Evolutionary conservation across 2,888 invertebrate genomes (phyloP), one percentile per base, ranked within the genome.

Genomic region (Drosophila colorata): DNA sequence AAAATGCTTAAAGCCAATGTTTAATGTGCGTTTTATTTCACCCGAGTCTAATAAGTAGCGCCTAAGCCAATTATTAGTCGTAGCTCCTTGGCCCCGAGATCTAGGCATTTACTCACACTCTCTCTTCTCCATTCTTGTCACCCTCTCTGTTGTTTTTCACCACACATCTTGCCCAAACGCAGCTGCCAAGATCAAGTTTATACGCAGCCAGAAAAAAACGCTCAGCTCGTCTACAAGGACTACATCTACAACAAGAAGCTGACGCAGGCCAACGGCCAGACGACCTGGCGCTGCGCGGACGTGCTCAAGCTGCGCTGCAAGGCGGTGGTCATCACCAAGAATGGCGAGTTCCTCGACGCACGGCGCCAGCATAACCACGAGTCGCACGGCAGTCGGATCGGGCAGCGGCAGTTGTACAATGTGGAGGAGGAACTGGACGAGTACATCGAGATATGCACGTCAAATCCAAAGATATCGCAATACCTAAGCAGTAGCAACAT

Each of bases 191-290:
- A 89, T 93, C 38, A 89, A 90, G 67, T 93, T 92, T 74, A 93
- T 93, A 72, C 90, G 93, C 57, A 93, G 93, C 74, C 92, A 92
- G 66, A 92, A 93, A 87, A 92, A 93, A 93, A 93, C 75, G 92
- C 93, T 5, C 93, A 93, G 57, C 84, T 93, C 28, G 93, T 93
- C 14, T 92, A 90, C 80, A 89, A 90, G 46, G 90, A 91, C 25
- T 92, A 87, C 68, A 92, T 92, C 47, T 93, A 92, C 78, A 93
- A 93, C 79, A 92, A 92, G 77, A 92, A 92, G 74, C 78, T 92
- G n/a, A 92, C 93, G 0, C 92, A 92, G 67, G 91, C 91, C 2
- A 92, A 92, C 74, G 93, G 92, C 18, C 92, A 92, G 49, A 93
- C 92, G 6, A 92, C 92, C 20, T 92, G 92, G 92, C 88, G 92